Evolutionary conservation across 2,797 vertebrate species (phyloP), one percentile per base, ranked within the genome.

Genomic region (Tauraco hartlaubi): DNA sequence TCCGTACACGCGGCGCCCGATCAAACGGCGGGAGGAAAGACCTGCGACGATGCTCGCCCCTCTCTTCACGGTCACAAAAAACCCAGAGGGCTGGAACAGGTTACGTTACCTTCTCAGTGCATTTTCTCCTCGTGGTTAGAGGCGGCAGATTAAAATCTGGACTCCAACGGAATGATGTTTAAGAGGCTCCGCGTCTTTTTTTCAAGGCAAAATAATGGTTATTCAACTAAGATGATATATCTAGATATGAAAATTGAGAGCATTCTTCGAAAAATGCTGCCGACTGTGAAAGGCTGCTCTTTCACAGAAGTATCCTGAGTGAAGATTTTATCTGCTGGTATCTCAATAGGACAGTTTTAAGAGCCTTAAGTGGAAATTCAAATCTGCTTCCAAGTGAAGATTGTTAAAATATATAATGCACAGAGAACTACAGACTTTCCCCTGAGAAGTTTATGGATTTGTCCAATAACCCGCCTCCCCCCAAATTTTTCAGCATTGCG

Each of bases 151-250:
- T 95, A 96, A 94, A 96, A 97, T 96, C 96, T 95, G 76, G 90
- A 88, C 78, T 97, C 93, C 92, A 89, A 66, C 41, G 71, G 95
- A 94, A 95, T 84, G 93, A 88, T 95, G 95, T 88, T 96, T 94
- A 97, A 96, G 95, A 97, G 95, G 76, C 93, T 97, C 82, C 0
- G 1, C 44, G 35, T 80, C 88, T 90, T 96, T 96, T 62, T 91
- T 97, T 92, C 71, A 96, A 97, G 92, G 90, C 83, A 96, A 98
- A 98, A 96, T 97, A 94, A 96, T 96, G 86, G 94, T 97, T 98
- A 97, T 97, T 97, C 96, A 96, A 94, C 89, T 94, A 86, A 96
- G 94, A 91, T 96, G 98, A 95, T 96, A 97, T 46, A 96, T 87
- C 39, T 80, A 96, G 96, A 97, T 97, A 96, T 73, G 97, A 97